phyloP scores from a whole-genome alignment of 30 jellyfish, hydroid and myxozoan genomes.

The Aurelia sp. region DNA sequence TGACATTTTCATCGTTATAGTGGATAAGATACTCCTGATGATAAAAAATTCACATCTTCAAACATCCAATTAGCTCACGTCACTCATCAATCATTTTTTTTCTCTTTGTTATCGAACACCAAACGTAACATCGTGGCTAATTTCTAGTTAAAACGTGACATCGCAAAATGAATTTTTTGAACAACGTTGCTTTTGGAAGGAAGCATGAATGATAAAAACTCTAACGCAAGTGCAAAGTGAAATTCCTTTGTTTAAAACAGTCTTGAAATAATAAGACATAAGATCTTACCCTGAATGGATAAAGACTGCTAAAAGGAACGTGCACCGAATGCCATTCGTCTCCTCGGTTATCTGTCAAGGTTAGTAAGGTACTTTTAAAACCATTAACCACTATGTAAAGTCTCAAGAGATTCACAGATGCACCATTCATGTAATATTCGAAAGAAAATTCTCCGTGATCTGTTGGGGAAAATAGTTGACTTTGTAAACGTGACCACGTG shows the following conservation, averaged over 20 bases:
- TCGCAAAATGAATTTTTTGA: not conserved
- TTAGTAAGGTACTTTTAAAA: not conserved
- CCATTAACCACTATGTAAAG: slow-evolving; percentile 19
- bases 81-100: no score
- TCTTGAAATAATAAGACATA: not conserved
- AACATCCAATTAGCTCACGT: no score
- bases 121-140: no score
- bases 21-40: no score
- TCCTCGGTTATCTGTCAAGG: slow-evolving; percentile 1
- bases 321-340: slow-evolving; percentile 8
- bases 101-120: no score
- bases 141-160: not conserved
- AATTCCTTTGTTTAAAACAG: not conserved
- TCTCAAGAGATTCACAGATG: slow-evolving; percentile 17
- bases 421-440: slow-evolving; percentile 21
- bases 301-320: not conserved
- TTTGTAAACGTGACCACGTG: slow-evolving; percentile 15
- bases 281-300: slow-evolving; percentile 21
- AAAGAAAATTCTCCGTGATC: slow-evolving; percentile 18
- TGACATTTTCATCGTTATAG: no score
- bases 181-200: not conserved
- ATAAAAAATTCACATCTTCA: no score
- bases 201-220: not conserved
- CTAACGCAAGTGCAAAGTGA: not conserved
- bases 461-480: slow-evolving; percentile 31